These are phyloP conservation scores for Idris sp. DNA, from an alignment of 1,140 invertebrate genomes.

Conservation along the genomic window DNA sequence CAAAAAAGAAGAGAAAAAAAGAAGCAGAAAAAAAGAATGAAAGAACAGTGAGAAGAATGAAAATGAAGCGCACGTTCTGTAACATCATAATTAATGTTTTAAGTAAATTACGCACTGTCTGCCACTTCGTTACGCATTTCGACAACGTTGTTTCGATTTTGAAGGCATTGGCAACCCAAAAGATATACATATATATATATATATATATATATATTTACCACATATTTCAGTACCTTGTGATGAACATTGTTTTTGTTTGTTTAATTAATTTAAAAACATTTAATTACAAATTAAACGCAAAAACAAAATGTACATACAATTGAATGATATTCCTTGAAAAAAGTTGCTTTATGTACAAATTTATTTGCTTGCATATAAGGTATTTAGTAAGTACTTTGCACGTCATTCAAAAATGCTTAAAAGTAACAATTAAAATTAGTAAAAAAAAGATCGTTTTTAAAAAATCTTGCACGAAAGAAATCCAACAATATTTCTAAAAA, in stretches of 20 bases:
- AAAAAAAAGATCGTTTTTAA: no score
- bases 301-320: no score
- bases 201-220: constrained; percentile 5
- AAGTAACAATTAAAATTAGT: no score
- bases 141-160: constrained; percentile 65
- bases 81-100: constrained; percentile 35
- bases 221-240: neutral
- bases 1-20: neutral
- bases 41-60: neutral
- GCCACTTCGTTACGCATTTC: constrained; percentile 50
- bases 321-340: no score
- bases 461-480: no score
- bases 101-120: constrained; percentile 47
- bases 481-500: no score
- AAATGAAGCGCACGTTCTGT: constrained; percentile 38
- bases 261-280: no score
- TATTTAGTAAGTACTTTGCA: no score
- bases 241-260: constrained; percentile 13
- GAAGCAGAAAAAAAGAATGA: constrained; percentile 3
- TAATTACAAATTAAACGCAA: no score
- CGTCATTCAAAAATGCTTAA: no score
- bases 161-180: constrained; percentile 73
- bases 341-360: no score
- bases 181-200: constrained; percentile 8
- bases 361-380: no score